Conservation (phyloP, 2,888 invertebrate species). For the Eubasilissa splendida region DNA sequence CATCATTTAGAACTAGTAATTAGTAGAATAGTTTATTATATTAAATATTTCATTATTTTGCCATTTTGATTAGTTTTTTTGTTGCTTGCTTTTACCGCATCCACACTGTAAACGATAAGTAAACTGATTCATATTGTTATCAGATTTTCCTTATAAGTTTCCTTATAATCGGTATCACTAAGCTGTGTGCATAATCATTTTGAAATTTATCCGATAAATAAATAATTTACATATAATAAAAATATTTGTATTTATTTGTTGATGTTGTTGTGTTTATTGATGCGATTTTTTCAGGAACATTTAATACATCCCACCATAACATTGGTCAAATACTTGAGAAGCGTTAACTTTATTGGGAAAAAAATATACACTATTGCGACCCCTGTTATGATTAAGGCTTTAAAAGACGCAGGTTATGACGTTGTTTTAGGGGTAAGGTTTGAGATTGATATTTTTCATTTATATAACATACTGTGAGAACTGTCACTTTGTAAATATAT, state of each 20-base stretch:
- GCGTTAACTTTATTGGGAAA: slow-evolving; percentile 37
- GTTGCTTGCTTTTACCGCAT: too few relatives aligned
- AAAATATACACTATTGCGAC: slow-evolving; percentile 44
- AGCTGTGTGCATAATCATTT: too few relatives aligned
- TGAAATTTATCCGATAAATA: too few relatives aligned
- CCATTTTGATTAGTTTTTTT: too few relatives aligned
- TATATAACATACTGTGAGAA: too few relatives aligned
- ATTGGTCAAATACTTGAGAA: slow-evolving; percentile 41
- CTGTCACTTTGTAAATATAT: too few relatives aligned
- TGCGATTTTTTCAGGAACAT: slow-evolving; percentile 46
- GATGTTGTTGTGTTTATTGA: slow-evolving; percentile 19
- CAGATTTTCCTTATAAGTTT: too few relatives aligned
- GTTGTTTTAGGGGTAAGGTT: slow-evolving; percentile 38
- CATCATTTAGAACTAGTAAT: neutral
- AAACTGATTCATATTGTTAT: too few relatives aligned
- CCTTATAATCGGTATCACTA: too few relatives aligned
- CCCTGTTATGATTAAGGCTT: neutral
- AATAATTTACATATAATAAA: too few relatives aligned
- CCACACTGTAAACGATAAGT: too few relatives aligned
- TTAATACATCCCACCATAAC: slow-evolving; percentile 47
- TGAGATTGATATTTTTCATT: neutral
- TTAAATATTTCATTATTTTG: too few relatives aligned
- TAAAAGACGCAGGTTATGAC: slow-evolving; percentile 42
- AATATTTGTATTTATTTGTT: neutral
- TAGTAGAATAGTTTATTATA: neutral